A percentile compares a stretch with the other conserved stretches of the same genome.
phyloP scores from a whole-genome alignment of 2,888 invertebrate genomes.

The Drosophila tanythrix region DNA sequence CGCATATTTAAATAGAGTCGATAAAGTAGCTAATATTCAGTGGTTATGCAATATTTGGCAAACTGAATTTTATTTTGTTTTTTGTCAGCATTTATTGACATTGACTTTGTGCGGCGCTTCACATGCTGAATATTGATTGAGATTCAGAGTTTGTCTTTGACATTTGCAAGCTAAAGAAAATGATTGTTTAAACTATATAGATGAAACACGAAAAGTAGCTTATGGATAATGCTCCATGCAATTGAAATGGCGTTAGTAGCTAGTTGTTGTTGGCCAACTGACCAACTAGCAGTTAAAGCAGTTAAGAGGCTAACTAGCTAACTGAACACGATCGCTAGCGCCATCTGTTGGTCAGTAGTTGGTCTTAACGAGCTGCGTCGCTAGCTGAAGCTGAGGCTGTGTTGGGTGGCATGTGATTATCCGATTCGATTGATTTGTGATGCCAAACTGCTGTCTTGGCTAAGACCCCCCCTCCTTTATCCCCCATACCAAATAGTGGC shows the following conservation, averaged over 20 bases:
- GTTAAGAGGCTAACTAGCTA: neutral
- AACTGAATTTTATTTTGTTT: conserved; percentile 17
- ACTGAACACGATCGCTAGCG: conserved; percentile 30
- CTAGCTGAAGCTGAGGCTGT: conserved; percentile 7
- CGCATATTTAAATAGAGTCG: conserved; percentile 47
- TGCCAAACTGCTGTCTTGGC: conserved; percentile 42
- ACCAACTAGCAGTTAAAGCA: conserved; percentile 37
- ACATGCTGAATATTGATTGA: conserved; percentile 42
- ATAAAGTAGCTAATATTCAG: conserved; percentile 15
- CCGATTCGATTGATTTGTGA: conserved; percentile 74
- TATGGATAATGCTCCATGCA: conserved; percentile 18
- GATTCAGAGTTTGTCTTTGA: conserved; percentile 28
- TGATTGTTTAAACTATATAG: conserved; percentile 1
- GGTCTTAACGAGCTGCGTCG: conserved; percentile 39
- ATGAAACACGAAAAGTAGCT: neutral
- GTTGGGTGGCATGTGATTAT: conserved; percentile 66
- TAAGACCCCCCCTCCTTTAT: conserved; percentile 7
- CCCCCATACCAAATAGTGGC: neutral
- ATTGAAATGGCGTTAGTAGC: conserved; percentile 55
- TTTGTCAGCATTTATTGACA: conserved; percentile 41
- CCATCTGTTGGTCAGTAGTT: conserved; percentile 41
- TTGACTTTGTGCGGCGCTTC: conserved; percentile 57
- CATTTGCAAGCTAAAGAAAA: conserved; percentile 42
- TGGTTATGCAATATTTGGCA: conserved; percentile 56
- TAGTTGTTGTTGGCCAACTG: conserved; percentile 39